Evolutionary conservation across 2,888 invertebrate genomes (phyloP).

Genomic region (Volucella inflata): DNA sequence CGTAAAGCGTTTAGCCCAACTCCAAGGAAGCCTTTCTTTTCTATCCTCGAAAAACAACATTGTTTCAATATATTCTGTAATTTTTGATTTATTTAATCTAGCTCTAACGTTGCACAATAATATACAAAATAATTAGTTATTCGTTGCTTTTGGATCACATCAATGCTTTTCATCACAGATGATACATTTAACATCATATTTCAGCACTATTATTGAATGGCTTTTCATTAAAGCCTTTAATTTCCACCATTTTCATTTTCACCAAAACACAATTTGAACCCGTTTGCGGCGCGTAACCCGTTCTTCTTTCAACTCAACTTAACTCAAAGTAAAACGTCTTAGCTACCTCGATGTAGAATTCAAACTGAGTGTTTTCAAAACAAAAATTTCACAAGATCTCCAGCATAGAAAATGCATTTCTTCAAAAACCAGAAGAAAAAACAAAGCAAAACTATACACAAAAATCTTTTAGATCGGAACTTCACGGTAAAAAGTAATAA

Average conservation of each 20-base stretch:
- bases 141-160: too few species aligned
- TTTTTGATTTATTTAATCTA: too few species aligned
- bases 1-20: too few species aligned
- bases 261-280: slow-evolving; percentile 29
- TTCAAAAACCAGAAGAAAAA: slow-evolving; percentile 54
- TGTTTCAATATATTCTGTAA: too few species aligned
- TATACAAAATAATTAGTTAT: too few species aligned
- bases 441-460: slow-evolving; percentile 51
- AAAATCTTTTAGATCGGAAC: slow-evolving; percentile 43
- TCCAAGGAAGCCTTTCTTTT: too few species aligned
- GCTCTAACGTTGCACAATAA: too few species aligned
- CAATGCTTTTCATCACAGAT: too few species aligned
- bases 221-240: neutral
- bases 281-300: slow-evolving; percentile 58
- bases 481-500: slow-evolving; percentile 65
- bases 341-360: slow-evolving; percentile 79
- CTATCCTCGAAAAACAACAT: too few species aligned
- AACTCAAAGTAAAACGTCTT: slow-evolving; percentile 77
- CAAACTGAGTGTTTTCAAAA: slow-evolving; percentile 83
- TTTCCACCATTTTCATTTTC: slow-evolving; percentile 4
- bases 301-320: slow-evolving; percentile 23
- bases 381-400: slow-evolving; percentile 72
- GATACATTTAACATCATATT: too few species aligned
- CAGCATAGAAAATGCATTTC: slow-evolving; percentile 58
- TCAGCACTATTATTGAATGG: too few species aligned